Evolutionary conservation across 2,797 vertebrate species (phyloP).

Genomic region (Xenops minutus): DNA sequence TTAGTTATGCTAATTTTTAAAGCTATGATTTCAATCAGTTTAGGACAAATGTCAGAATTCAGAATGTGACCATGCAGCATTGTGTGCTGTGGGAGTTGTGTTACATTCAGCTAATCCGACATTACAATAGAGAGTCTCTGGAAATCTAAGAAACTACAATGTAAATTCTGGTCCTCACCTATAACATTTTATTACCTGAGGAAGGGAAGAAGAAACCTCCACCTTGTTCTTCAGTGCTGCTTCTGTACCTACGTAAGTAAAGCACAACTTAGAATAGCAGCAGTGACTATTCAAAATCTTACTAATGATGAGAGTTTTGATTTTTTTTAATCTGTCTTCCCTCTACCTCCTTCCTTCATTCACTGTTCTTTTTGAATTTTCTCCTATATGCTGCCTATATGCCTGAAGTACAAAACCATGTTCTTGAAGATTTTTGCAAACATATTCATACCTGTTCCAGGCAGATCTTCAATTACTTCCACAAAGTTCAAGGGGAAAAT

Average conservation of each 20-base stretch:
- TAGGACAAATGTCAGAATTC: background rate
- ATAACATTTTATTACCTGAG: conserved; percentile 62
- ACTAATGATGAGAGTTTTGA: background rate
- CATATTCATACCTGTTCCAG: conserved; percentile 38
- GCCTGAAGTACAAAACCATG: background rate
- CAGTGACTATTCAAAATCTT: background rate
- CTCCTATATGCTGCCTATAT: background rate
- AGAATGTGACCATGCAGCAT: background rate
- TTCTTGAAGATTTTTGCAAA: conserved; percentile 25
- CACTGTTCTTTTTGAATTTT: background rate
- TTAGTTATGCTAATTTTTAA: background rate
- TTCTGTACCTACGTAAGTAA: conserved; percentile 42
- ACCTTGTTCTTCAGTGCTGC: conserved; percentile 59
- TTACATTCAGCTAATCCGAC: background rate
- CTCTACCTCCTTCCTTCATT: background rate
- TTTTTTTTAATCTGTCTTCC: background rate
- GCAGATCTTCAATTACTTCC: conserved; percentile 87
- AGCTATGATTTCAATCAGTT: background rate
- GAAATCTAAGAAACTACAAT: background rate
- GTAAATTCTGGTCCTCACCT: background rate
- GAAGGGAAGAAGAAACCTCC: conserved; percentile 43
- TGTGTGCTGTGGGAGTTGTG: background rate
- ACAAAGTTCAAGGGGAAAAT: conserved; percentile 94
- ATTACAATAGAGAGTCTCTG: background rate
- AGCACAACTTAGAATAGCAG: background rate